Conservation (phyloP, 2,797 vertebrate genomes). For the Vireo griseus region DNA sequence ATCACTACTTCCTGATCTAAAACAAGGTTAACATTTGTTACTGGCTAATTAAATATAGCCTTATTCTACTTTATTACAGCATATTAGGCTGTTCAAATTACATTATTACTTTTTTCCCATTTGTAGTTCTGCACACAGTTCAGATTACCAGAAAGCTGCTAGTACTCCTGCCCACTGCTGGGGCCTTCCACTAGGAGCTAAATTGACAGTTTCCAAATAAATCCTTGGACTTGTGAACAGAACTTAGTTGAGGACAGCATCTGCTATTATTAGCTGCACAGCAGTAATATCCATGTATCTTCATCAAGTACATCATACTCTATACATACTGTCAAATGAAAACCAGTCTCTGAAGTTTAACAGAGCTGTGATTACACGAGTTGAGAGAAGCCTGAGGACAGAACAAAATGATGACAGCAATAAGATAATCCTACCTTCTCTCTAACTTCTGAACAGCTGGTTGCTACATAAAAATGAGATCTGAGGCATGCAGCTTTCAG, state of each 20-base stretch:
- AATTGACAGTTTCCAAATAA: not conserved
- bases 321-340: not conserved
- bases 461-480: not conserved
- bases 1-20: not conserved
- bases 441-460: not conserved
- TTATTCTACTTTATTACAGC: not conserved
- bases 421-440: not conserved
- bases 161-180: not conserved
- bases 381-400: not conserved
- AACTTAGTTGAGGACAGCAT: not conserved
- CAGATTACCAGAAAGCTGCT: not conserved
- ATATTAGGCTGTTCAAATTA: not conserved
- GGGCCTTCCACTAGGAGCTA: not conserved
- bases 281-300: not conserved
- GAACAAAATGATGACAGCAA: fast-evolving
- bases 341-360: not conserved
- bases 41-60: not conserved
- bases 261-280: not conserved
- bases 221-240: not conserved
- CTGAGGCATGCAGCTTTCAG: not conserved
- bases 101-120: not conserved
- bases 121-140: not conserved
- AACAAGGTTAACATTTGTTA: not conserved
- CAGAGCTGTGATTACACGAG: not conserved
- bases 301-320: not conserved